Evolutionary conservation across 2,113 vertebrate species (phyloP).

Genomic region (Pollachius pollachius): DNA sequence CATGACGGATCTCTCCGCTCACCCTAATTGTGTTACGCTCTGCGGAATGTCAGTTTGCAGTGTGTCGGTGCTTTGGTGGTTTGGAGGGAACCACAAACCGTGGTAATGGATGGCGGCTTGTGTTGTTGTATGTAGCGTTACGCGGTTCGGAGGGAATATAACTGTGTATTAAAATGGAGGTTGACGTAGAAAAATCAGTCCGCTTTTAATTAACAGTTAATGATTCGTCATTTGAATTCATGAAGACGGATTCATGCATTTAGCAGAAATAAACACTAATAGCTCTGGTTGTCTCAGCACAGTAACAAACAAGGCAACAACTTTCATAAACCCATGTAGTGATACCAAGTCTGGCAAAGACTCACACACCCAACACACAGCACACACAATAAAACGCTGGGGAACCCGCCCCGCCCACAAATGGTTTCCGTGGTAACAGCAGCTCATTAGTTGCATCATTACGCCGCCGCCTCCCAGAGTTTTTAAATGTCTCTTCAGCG

Average conservation of each 20-base stretch:
- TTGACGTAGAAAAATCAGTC: no score
- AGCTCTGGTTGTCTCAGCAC: no score
- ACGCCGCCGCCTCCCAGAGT: slow-evolving; percentile 27
- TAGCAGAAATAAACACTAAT: no score
- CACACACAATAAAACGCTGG: not conserved
- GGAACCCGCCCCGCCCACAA: slow-evolving; percentile 37
- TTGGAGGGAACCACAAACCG: slow-evolving; percentile 19
- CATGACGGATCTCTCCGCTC: slow-evolving; percentile 61
- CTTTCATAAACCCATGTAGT: not conserved
- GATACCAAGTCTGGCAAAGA: slow-evolving; percentile 4
- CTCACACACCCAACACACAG: not conserved
- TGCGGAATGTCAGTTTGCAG: slow-evolving; percentile 49
- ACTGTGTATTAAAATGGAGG: no score
- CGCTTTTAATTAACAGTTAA: no score
- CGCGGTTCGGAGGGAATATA: no score
- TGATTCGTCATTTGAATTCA: no score
- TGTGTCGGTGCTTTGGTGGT: slow-evolving; percentile 31
- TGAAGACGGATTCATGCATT: no score
- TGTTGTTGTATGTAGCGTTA: no score
- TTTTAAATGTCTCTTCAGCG: slow-evolving; percentile 39
- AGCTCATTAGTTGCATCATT: slow-evolving; percentile 67
- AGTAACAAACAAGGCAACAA: no score
- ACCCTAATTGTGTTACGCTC: slow-evolving; percentile 67
- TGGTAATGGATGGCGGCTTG: no score
- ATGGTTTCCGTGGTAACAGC: slow-evolving; percentile 34